Percentiles rank a stretch among this genome's conserved stretches.
Evolutionary conservation across 2,797 vertebrate genomes (phyloP).

Genomic region (Poecilia gillii): DNA sequence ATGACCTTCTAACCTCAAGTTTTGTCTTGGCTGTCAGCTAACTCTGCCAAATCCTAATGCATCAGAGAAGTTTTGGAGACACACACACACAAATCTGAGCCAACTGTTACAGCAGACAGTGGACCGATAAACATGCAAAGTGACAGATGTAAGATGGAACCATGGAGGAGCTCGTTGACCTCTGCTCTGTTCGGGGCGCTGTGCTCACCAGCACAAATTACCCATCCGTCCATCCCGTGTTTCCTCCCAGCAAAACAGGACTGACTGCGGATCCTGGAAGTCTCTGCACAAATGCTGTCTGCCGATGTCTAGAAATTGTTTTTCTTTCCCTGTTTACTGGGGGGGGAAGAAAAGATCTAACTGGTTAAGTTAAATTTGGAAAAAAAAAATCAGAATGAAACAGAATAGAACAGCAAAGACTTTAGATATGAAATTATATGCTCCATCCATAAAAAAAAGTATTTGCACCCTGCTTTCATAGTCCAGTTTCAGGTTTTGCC

Average conservation of each 20-base stretch:
- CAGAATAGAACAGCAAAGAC: not conserved
- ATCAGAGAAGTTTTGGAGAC: slow-evolving; percentile 27
- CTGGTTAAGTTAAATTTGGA: not conserved
- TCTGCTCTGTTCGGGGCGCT: slow-evolving; percentile 42
- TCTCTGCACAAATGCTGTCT: slow-evolving; percentile 29
- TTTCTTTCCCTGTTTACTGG: slow-evolving; percentile 5
- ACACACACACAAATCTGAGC: slow-evolving; percentile 1
- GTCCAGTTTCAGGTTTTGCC: not conserved
- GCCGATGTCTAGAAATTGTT: slow-evolving; percentile 13
- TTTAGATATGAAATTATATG: not conserved
- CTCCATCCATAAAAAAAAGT: not conserved
- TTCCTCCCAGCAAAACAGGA: slow-evolving; percentile 31
- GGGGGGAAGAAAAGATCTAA: not conserved
- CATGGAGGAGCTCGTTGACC: slow-evolving; percentile 66
- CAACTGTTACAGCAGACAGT: slow-evolving; percentile 21
- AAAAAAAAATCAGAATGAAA: not conserved
- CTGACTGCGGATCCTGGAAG: slow-evolving; percentile 24
- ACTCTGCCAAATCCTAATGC: slow-evolving; percentile 33
- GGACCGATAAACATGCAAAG: slow-evolving; percentile 59
- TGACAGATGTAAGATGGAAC: slow-evolving; percentile 61
- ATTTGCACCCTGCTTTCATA: not conserved
- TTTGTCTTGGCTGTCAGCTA: slow-evolving; percentile 31
- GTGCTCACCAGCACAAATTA: slow-evolving; percentile 55
- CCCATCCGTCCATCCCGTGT: slow-evolving; percentile 40
- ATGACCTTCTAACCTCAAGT: slow-evolving; percentile 41